phyloP scores from a whole-genome alignment of 2,888 invertebrate genomes.

The Invenusta paracnida region DNA sequence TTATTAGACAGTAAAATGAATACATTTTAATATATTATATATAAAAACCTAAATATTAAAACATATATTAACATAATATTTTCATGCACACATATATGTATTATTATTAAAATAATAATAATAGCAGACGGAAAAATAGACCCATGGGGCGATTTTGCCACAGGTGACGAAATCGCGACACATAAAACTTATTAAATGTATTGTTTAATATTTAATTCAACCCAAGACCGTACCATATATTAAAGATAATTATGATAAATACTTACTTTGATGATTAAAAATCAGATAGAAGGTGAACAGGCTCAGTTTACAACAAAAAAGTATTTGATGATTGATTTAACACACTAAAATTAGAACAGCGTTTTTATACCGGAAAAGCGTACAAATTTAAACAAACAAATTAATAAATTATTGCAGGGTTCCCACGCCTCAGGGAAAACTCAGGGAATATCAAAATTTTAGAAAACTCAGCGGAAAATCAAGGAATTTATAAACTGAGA shows the following conservation, averaged over 20 bases:
- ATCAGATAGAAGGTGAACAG: slow-evolving; percentile 1
- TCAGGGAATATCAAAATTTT: too few relatives aligned
- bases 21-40: background rate
- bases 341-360: background rate
- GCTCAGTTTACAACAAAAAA: background rate
- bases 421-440: too few relatives aligned
- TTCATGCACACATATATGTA: background rate
- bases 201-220: background rate
- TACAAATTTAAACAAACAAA: slow-evolving; percentile 17
- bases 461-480: too few relatives aligned
- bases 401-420: background rate
- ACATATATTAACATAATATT: background rate
- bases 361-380: background rate
- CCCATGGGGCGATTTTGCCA: slow-evolving; percentile 7
- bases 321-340: background rate
- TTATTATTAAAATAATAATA: background rate
- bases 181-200: slow-evolving; percentile 3
- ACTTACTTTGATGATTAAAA: slow-evolving; percentile 23
- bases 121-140: background rate
- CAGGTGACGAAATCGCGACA: background rate
- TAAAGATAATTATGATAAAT: slow-evolving; percentile 4
- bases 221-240: background rate
- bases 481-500: too few relatives aligned
- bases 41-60: background rate
- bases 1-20: background rate